Conservation (phyloP, 2,113 vertebrate species). For the Datnioides undecimradiatus region DNA sequence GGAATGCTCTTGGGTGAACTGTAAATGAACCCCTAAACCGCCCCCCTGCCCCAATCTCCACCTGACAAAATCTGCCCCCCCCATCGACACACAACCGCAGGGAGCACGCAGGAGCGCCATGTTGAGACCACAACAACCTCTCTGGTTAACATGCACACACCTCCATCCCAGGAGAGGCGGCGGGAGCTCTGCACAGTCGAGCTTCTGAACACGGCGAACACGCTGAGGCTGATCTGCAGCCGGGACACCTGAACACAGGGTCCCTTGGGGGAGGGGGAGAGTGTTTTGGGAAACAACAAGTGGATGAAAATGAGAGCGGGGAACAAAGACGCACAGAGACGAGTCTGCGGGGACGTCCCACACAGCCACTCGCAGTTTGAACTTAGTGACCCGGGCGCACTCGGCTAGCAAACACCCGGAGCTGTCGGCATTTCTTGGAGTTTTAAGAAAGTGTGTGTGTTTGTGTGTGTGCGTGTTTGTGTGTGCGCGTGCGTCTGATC, state of each 20-base stretch:
- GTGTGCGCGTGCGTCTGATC: no score
- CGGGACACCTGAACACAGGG: background rate
- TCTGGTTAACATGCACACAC: slow-evolving; percentile 60
- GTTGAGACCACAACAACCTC: slow-evolving; percentile 65
- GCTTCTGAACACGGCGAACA: slow-evolving; percentile 28
- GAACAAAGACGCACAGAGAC: background rate
- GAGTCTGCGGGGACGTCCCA: background rate
- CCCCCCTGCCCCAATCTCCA: slow-evolving; percentile 79
- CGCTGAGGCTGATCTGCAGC: no score
- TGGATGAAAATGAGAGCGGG: slow-evolving; percentile 14
- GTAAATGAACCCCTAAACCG: slow-evolving; percentile 86
- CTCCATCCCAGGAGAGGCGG: slow-evolving; percentile 46
- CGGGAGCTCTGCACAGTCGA: slow-evolving; percentile 47
- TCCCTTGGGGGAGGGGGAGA: background rate
- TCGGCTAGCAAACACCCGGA: background rate
- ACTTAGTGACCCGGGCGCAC: slow-evolving; percentile 1
- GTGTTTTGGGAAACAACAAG: slow-evolving; percentile 13
- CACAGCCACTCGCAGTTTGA: background rate
- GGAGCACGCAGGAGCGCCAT: slow-evolving; percentile 65
- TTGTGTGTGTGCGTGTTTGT: no score
- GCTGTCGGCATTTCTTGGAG: background rate
- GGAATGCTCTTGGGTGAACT: slow-evolving; percentile 79
- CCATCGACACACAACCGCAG: slow-evolving; percentile 69
- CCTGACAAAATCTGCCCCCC: slow-evolving; percentile 80
- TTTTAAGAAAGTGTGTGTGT: no score